Conservation (phyloP, 2,888 invertebrate species). For the Epiblema foenella region DNA sequence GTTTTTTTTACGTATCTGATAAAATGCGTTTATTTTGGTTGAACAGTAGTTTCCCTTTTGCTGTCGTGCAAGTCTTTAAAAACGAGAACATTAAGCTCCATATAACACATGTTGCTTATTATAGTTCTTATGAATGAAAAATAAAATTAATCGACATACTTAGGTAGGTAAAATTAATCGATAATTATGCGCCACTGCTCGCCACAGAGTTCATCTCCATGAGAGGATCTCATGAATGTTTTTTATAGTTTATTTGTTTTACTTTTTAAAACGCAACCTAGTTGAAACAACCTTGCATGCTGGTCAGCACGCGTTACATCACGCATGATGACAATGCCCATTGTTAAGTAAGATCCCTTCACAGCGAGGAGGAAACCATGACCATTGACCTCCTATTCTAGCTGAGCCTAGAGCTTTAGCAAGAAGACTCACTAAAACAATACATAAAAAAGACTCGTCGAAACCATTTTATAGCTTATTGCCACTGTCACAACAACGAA, state of each 20-base stretch:
- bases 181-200: not conserved
- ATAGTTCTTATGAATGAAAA: too few relatives aligned
- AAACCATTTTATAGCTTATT: too few relatives aligned
- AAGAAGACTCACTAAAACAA: not conserved
- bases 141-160: not conserved
- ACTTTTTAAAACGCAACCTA: not conserved
- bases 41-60: too few relatives aligned
- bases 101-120: too few relatives aligned
- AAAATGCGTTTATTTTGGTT: too few relatives aligned
- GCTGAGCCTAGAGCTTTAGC: not conserved
- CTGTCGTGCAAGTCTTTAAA: too few relatives aligned
- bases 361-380: constrained; percentile 1
- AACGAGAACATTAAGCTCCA: too few relatives aligned
- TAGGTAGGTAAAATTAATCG: too few relatives aligned
- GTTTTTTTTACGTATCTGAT: too few relatives aligned
- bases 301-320: constrained; percentile 10
- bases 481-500: too few relatives aligned
- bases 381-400: constrained; percentile 13
- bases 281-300: constrained; percentile 14
- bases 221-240: too few relatives aligned
- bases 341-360: constrained; percentile 28
- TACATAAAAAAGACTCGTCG: not conserved
- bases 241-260: not conserved
- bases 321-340: constrained; percentile 31
- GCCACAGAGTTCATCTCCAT: not conserved